Evolutionary conservation across 2,888 invertebrate species (phyloP).

Genomic region (Scaptomyza cyrtandrae): DNA sequence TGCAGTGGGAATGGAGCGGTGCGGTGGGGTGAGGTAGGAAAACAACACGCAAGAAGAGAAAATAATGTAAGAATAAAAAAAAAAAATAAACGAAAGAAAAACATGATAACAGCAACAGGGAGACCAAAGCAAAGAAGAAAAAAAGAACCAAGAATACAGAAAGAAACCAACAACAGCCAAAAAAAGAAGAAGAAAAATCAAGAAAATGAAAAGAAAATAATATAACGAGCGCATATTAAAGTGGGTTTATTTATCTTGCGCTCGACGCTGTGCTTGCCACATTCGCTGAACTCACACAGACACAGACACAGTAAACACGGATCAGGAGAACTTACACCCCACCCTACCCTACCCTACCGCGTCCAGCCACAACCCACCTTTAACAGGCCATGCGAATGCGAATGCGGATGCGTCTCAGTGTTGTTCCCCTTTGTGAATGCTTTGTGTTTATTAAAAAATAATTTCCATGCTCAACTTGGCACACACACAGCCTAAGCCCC

Average conservation of each 20-base stretch:
- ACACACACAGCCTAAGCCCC: slow-evolving; percentile 43
- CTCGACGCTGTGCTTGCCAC: slow-evolving; percentile 70
- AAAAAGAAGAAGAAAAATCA: slow-evolving; percentile 57
- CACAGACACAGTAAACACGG: slow-evolving; percentile 9
- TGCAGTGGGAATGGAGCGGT: too few species aligned
- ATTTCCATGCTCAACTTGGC: slow-evolving; percentile 76
- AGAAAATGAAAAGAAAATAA: slow-evolving; percentile 80
- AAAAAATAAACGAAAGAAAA: slow-evolving; percentile 47
- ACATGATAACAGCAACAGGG: slow-evolving; percentile 51
- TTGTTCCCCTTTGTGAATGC: slow-evolving; percentile 49
- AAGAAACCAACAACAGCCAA: slow-evolving; percentile 11
- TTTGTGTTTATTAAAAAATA: slow-evolving; percentile 81
- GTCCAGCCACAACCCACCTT: neutral
- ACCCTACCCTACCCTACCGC: too few species aligned
- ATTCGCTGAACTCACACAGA: slow-evolving; percentile 37
- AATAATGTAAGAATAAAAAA: slow-evolving; percentile 15
- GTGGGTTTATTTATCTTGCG: slow-evolving; percentile 80
- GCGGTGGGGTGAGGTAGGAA: slow-evolving; percentile 11
- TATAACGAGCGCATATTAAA: slow-evolving; percentile 80
- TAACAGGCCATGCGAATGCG: slow-evolving; percentile 33
- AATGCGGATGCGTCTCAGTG: slow-evolving; percentile 26
- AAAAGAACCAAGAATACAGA: slow-evolving; percentile 6
- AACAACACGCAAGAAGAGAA: slow-evolving; percentile 47
- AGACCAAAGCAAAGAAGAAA: slow-evolving; percentile 18
- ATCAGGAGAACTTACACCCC: slow-evolving; percentile 6